Base-by-base conservation (phyloP, 2,797 vertebrate species). In the Syngnathus rostellatus region DNA sequence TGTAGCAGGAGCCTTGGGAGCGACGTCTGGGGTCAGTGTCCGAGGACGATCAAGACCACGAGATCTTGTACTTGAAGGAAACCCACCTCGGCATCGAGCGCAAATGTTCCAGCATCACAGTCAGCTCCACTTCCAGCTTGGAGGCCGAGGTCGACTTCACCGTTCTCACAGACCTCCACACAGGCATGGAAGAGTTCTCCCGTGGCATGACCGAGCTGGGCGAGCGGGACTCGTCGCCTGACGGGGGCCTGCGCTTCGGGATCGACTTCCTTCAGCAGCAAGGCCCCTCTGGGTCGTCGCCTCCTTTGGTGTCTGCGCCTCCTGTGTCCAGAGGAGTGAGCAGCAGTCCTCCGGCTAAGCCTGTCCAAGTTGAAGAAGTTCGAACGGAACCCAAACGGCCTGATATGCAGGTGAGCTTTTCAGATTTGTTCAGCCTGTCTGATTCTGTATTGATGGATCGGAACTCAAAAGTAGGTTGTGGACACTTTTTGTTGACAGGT, bases 131-230 rank as follows among this genome's bases (percentile, higher is more conserved):
- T 0, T 99, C 97, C 78, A 98, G 96, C 86, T 87, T 99, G 75
- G 96, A 99, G 83, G 96, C 96, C 0, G 96, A 99, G 73, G 97
- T 97, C 63, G 97, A 99, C 79, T 99, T 99, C 91, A 99, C 97
- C 0, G 92, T 98, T 73, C 95, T 99, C 0, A 94, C 94, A 0
- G 97, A 99, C 88, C 95, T 94, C 79, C 94, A 98, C 0, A 93
- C 94, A 0, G 95, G 95, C 72, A 97, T 97, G 67, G 97, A 99
- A 83, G 97, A 99, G 87, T 96, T 99, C 87, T 96, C 95, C 70
- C 90, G 91, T 71, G 89, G 90, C 66, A 92, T 92, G 90, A 67
- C 86, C 0, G 91, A 92, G 77, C 80, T 91, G 5, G 91, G 89
- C 19, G 90, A 90, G 39, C 83, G 85, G 75, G 88, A 87, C 65